Conservation (phyloP, 2,888 invertebrate species). For the Melanophora roralis region DNA sequence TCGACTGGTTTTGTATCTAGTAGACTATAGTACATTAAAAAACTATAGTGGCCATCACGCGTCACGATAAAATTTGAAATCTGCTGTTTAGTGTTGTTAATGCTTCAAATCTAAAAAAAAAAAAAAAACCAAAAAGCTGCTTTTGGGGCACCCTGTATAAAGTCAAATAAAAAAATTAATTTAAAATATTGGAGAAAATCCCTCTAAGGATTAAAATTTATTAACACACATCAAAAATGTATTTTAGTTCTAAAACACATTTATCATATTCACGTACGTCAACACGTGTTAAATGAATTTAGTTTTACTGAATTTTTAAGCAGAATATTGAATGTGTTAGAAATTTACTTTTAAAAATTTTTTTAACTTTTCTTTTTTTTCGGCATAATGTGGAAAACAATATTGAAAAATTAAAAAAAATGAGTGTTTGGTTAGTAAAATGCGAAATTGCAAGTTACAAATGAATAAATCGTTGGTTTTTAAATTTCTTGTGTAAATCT, state of each 20-base stretch:
- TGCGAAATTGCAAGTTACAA: no score
- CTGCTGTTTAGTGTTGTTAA: no score
- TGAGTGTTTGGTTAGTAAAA: no score
- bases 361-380: neutral
- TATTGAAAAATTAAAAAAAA: neutral
- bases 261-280: neutral
- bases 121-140: neutral
- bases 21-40: no score
- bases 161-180: neutral
- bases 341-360: neutral
- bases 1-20: no score
- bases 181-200: neutral
- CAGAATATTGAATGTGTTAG: neutral
- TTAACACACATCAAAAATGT: conserved; percentile 19
- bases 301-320: neutral
- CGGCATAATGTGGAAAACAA: neutral
- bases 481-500: no score
- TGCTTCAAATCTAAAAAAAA: neutral
- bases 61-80: no score
- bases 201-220: conserved; percentile 17
- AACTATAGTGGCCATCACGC: no score
- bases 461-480: no score
- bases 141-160: neutral
- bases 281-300: neutral
- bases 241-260: neutral